Conservation (phyloP, 2,888 invertebrate species). For the Melanostoma mellinum region DNA sequence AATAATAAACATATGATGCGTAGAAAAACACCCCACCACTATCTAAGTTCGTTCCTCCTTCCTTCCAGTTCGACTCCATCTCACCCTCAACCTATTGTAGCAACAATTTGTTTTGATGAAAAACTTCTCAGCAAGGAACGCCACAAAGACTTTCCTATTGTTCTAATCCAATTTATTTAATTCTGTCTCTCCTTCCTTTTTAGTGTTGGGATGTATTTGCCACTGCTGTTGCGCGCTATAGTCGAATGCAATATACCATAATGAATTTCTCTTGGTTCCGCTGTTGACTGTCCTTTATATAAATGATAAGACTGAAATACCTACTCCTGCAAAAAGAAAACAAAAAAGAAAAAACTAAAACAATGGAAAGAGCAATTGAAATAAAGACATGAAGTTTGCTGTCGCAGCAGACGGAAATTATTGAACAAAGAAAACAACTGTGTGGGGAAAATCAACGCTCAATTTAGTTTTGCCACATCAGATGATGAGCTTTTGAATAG, state of each 20-base stretch:
- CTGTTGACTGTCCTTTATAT: conserved; percentile 68
- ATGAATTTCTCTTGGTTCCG: conserved; percentile 69
- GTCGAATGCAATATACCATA: conserved; percentile 65
- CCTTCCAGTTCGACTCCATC: conserved; percentile 32
- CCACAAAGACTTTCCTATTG: conserved; percentile 65
- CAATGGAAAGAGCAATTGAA: conserved; percentile 44
- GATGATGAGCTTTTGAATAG: conserved; percentile 66
- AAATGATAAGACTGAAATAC: conserved; percentile 45
- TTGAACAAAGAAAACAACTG: conserved; percentile 25
- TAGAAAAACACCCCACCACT: conserved; percentile 43
- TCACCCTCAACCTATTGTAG: background rate
- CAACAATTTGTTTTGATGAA: conserved; percentile 56
- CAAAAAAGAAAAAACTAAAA: conserved; percentile 57
- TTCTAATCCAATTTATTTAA: conserved; percentile 65
- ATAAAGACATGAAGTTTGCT: conserved; percentile 17
- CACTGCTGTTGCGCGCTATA: conserved; percentile 65
- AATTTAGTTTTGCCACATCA: conserved; percentile 63
- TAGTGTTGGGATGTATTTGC: conserved; percentile 9
- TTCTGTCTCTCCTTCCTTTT: conserved; percentile 11
- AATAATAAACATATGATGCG: conserved; percentile 70
- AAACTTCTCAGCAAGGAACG: conserved; percentile 44
- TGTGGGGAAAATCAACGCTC: conserved; percentile 65
- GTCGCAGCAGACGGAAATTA: conserved; percentile 20
- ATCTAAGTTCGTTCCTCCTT: background rate
- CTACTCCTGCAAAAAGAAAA: conserved; percentile 42